Conservation (phyloP, 2,888 invertebrate genomes). For the Dicyrtoma fusca region DNA sequence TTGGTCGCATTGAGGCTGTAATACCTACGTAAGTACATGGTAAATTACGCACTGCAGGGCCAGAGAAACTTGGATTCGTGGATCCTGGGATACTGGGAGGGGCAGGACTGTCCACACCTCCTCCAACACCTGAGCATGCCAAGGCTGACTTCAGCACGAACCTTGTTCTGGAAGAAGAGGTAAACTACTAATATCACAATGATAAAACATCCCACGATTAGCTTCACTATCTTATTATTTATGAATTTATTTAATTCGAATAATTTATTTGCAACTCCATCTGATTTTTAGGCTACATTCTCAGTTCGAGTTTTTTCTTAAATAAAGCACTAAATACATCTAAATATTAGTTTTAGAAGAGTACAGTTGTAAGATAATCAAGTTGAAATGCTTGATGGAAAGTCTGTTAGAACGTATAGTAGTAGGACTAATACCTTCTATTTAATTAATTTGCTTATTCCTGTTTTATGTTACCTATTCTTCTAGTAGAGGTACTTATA, state of each 20-base stretch:
- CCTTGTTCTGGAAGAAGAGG: conserved; percentile 56
- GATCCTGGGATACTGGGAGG: conserved; percentile 35
- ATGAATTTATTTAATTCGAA: not conserved
- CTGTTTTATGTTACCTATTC: too few relatives aligned
- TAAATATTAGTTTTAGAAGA: too few relatives aligned
- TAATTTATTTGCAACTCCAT: not conserved
- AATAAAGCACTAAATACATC: too few relatives aligned
- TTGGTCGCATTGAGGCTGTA: too few relatives aligned
- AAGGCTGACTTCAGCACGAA: conserved; percentile 56
- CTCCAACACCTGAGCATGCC: conserved; percentile 56
- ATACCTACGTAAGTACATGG: too few relatives aligned
- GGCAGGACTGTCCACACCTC: conserved; percentile 53
- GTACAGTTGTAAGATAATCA: conserved; percentile 2
- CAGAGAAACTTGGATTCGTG: not conserved
- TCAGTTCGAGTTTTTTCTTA: too few relatives aligned
- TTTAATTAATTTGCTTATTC: too few relatives aligned
- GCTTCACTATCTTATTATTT: not conserved
- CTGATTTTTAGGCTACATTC: too few relatives aligned
- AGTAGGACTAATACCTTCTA: too few relatives aligned
- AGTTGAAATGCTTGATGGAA: not conserved
- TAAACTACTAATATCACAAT: conserved; percentile 25
- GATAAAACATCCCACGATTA: not conserved
- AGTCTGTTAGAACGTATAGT: too few relatives aligned
- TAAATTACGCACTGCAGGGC: too few relatives aligned
- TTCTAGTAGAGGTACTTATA: too few relatives aligned